Percentiles rank a stretch among this genome's conserved stretches.
phyloP scores from a whole-genome alignment of 2,888 invertebrate genomes.

The Masnerella sp. region DNA sequence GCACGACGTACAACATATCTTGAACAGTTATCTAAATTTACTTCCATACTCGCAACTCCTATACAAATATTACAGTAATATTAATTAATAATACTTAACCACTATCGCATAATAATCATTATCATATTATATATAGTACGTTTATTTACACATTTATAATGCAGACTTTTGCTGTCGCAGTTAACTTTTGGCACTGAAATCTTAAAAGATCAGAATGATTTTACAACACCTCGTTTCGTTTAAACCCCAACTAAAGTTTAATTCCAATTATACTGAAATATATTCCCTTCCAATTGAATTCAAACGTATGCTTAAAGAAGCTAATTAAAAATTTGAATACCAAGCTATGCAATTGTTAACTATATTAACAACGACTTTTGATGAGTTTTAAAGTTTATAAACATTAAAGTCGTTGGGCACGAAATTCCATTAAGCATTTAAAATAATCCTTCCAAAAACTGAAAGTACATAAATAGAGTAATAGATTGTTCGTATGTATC shows the following conservation, averaged over 20 bases:
- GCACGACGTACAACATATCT: conserved; percentile 68
- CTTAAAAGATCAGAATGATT: conserved; percentile 51
- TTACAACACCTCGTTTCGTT: conserved; percentile 4
- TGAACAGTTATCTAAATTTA: conserved; percentile 72
- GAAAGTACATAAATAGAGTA: neutral
- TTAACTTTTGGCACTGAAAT: conserved; percentile 66
- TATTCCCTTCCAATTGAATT: too few species aligned
- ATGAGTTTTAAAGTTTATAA: neutral
- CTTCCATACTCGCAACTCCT: conserved; percentile 68
- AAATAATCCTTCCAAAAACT: neutral
- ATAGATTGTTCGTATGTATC: neutral
- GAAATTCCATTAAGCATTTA: conserved; percentile 3
- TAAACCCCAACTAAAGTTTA: neutral
- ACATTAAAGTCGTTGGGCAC: neutral
- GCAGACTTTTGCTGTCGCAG: conserved; percentile 61
- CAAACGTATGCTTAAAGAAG: too few species aligned
- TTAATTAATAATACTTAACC: conserved; percentile 60
- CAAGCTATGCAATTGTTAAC: too few species aligned
- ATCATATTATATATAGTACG: conserved; percentile 60
- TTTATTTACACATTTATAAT: conserved; percentile 71
- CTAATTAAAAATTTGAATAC: conserved; percentile 11
- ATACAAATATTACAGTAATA: conserved; percentile 73
- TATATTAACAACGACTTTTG: too few species aligned
- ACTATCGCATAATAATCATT: conserved; percentile 58
- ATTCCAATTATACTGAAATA: neutral